phyloP scores from a whole-genome alignment of 2,113 vertebrate genomes.

The Antechinus flavipes region DNA sequence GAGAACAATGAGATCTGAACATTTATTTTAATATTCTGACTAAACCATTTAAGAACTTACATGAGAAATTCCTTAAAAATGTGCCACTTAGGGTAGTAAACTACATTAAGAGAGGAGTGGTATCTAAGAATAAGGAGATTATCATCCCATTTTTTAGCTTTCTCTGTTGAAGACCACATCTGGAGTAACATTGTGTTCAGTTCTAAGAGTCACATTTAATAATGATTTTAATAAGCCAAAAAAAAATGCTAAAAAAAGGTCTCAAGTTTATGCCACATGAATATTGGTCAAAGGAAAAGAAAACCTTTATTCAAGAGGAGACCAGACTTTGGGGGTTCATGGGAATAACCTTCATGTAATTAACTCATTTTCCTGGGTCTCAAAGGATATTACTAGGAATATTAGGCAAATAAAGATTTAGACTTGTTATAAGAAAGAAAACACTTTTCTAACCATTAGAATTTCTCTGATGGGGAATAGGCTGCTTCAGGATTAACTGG shows the following conservation, averaged over 20 bases:
- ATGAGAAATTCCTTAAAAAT: background rate
- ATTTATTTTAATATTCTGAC: conserved; percentile 17
- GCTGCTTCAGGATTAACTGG: background rate
- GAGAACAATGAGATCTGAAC: conserved; percentile 17
- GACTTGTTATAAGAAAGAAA: background rate
- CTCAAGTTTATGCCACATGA: background rate
- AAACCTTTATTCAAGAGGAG: background rate
- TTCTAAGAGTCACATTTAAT: background rate
- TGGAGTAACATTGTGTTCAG: background rate
- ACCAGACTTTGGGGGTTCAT: background rate
- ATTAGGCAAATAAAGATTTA: background rate
- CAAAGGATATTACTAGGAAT: background rate
- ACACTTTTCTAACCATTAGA: background rate
- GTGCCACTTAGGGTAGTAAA: background rate
- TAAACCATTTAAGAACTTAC: conserved; percentile 4
- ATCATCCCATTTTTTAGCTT: background rate
- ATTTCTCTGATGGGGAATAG: background rate
- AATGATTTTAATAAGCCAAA: background rate
- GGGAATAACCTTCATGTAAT: background rate
- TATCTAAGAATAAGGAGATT: background rate
- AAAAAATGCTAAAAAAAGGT: background rate
- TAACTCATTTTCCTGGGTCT: background rate
- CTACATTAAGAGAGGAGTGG: background rate
- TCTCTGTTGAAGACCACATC: background rate
- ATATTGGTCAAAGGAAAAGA: background rate